phyloP scores from a whole-genome alignment of 2,113 vertebrate species.

The Drymodes brunneopygia region DNA sequence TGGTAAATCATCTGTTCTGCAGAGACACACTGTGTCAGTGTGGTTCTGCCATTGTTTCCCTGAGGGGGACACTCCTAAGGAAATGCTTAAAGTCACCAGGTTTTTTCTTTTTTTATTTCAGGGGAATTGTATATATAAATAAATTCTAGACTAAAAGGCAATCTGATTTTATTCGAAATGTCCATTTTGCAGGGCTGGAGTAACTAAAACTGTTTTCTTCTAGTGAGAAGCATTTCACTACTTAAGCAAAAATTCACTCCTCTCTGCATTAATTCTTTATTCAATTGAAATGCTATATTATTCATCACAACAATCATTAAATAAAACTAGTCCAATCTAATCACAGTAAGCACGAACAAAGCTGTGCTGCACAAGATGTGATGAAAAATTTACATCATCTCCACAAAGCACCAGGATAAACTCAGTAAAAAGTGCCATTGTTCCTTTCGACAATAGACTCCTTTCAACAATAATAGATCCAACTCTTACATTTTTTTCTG shows the following conservation, averaged over 20 bases:
- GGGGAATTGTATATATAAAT: neutral
- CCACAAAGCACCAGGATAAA: neutral
- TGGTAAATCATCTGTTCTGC: neutral
- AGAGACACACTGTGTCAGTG: neutral
- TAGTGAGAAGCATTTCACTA: neutral
- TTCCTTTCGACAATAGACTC: neutral
- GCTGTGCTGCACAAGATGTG: neutral
- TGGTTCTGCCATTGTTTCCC: neutral
- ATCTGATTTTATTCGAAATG: neutral
- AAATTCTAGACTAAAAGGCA: neutral
- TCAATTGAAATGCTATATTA: neutral
- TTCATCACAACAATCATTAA: neutral
- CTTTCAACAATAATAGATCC: neutral
- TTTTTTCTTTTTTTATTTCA: neutral
- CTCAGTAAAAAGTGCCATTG: neutral
- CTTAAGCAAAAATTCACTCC: neutral
- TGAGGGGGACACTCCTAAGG: neutral
- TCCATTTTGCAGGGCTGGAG: neutral
- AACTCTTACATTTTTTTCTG: neutral
- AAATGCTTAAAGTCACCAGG: neutral
- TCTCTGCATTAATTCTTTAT: neutral
- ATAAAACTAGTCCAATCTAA: neutral
- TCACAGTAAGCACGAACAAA: neutral
- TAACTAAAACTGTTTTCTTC: neutral
- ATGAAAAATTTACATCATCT: neutral